Percentiles rank a stretch among this genome's conserved stretches.
phyloP scores from a whole-genome alignment of 2,888 invertebrate genomes.

The Drosophila austrosaltans region DNA sequence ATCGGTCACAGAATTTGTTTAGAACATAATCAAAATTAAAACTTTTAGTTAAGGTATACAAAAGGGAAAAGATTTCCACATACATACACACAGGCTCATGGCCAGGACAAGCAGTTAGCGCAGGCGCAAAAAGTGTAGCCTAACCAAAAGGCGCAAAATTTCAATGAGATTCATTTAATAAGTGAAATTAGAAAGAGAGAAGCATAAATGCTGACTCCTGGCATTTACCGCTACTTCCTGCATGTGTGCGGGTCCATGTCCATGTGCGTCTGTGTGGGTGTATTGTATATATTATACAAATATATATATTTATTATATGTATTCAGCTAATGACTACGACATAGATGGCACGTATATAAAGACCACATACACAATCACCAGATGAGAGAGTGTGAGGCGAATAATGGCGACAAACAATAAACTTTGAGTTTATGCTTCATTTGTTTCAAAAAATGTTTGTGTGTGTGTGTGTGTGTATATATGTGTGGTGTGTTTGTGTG shows the following conservation, averaged over 20 bases:
- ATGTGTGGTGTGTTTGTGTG: constrained; percentile 34
- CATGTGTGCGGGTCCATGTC: neutral
- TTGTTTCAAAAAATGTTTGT: constrained; percentile 16
- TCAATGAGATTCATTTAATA: neutral
- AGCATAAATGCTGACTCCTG: neutral
- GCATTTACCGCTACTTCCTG: neutral
- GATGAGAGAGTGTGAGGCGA: constrained; percentile 78
- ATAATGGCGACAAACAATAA: constrained; percentile 72
- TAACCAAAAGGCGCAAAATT: constrained; percentile 42
- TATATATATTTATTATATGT: constrained; percentile 39
- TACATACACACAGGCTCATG: neutral
- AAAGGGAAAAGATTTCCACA: neutral
- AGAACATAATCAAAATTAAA: constrained; percentile 20
- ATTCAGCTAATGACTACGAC: constrained; percentile 78
- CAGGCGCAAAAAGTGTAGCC: constrained; percentile 31
- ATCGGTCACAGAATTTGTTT: constrained; percentile 4
- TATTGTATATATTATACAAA: constrained; percentile 20
- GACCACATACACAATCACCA: constrained; percentile 81
- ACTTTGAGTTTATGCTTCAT: constrained; percentile 59
- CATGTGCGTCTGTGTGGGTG: constrained; percentile 43
- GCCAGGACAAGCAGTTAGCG: neutral
- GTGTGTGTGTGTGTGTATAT: constrained; percentile 33
- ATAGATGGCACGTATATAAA: constrained; percentile 82
- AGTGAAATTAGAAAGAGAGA: neutral
- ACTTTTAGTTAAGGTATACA: neutral